phyloP scores from a whole-genome alignment of 2,888 invertebrate genomes.

The Morinoia aosen region DNA sequence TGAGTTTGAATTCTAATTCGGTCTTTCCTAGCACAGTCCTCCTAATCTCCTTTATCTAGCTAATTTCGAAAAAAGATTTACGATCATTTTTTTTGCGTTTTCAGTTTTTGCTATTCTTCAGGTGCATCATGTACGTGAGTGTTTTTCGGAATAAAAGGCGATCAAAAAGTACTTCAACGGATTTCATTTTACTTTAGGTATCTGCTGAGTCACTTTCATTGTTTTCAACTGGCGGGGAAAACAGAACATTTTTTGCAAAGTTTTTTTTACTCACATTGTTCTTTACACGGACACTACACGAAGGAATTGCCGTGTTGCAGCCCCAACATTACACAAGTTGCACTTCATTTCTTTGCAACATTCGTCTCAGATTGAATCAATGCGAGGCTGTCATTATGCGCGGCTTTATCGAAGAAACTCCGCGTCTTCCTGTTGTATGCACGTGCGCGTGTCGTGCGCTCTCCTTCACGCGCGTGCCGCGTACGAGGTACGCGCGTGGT shows the following conservation, averaged over 20 bases:
- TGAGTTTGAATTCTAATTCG: not conserved
- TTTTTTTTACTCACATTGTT: not conserved
- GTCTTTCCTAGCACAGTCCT: not conserved
- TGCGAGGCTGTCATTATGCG: not conserved
- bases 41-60: not conserved
- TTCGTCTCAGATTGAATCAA: slow-evolving; percentile 15
- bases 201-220: not conserved
- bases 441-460: slow-evolving; percentile 20
- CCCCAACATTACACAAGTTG: not conserved
- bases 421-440: slow-evolving; percentile 30
- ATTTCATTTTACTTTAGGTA: not conserved
- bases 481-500: not conserved
- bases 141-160: not conserved
- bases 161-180: not conserved
- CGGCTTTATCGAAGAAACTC: not conserved
- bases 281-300: not conserved
- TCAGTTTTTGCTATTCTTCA: not conserved
- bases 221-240: not conserved
- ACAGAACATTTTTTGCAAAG: not conserved
- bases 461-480: not conserved
- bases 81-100: not conserved
- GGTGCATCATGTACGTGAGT: not conserved
- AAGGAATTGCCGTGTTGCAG: not conserved
- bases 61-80: not conserved
- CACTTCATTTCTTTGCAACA: not conserved